Evolutionary conservation across 2,797 vertebrate genomes (phyloP).

Genomic region (Lepidocolaptes lacrymiger): DNA sequence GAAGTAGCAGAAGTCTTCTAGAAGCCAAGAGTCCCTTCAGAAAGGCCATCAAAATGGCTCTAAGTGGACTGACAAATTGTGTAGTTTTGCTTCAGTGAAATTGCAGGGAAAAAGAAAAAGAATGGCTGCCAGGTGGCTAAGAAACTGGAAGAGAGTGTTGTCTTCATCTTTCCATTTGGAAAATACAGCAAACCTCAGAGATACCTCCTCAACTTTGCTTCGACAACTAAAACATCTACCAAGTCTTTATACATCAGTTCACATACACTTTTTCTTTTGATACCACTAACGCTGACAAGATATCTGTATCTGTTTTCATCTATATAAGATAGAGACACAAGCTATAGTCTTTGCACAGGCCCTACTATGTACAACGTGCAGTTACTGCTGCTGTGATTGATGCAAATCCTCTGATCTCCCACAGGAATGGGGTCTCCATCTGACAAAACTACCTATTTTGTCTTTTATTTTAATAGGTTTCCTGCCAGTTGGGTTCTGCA

Average conservation of each 20-base stretch:
- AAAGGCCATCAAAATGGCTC: neutral
- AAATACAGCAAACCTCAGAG: neutral
- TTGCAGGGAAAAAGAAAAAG: neutral
- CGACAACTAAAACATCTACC: neutral
- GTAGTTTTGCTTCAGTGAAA: neutral
- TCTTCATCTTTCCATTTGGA: neutral
- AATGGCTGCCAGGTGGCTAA: too few relatives aligned
- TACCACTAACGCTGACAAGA: neutral
- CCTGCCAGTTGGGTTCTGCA: neutral
- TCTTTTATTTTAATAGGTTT: slow-evolving; percentile 1
- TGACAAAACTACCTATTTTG: neutral
- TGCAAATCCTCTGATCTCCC: neutral
- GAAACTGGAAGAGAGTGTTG: neutral
- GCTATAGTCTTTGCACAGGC: neutral
- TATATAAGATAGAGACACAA: neutral
- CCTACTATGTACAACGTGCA: neutral
- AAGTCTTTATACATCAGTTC: neutral
- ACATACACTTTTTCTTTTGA: neutral
- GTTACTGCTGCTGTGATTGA: neutral
- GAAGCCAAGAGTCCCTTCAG: neutral
- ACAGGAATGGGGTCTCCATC: neutral
- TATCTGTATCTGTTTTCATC: neutral
- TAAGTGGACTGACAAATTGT: neutral
- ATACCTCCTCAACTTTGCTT: neutral
- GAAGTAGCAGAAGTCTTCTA: neutral